Percentiles rank a stretch among this genome's conserved stretches.
phyloP scores from a whole-genome alignment of 2,797 vertebrate genomes.

The Masticophis lateralis region DNA sequence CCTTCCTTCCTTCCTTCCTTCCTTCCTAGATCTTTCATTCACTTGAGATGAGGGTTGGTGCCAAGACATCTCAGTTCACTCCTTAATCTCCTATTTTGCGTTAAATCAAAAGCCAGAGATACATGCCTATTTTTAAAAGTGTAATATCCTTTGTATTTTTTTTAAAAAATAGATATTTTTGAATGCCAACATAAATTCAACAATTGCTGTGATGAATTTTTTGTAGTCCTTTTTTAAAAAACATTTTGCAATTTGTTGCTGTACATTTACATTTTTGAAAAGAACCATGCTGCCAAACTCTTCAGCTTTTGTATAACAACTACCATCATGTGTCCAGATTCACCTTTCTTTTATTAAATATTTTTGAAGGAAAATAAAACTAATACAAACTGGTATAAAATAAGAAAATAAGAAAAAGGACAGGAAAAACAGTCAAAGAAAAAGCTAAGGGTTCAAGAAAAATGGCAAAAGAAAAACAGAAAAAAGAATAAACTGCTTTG shows the following conservation, averaged over 20 bases:
- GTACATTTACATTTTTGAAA: not conserved
- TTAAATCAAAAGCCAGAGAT: not conserved
- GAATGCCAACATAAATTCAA: not conserved
- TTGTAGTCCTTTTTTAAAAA: not conserved
- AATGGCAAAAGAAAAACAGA: not conserved
- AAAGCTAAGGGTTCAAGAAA: not conserved
- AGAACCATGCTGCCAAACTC: not conserved
- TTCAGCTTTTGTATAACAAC: not conserved
- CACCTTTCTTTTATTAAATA: not conserved
- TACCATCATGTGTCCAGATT: not conserved
- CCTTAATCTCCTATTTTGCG: not conserved
- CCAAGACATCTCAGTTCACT: not conserved
- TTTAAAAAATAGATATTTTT: not conserved
- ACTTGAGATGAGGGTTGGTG: not conserved
- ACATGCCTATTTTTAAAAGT: not conserved
- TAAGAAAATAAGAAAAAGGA: not conserved
- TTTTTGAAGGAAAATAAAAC: not conserved
- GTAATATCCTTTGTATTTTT: not conserved
- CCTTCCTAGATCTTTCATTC: too few relatives aligned
- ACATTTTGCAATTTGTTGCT: not conserved
- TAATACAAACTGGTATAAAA: not conserved
- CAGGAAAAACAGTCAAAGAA: not conserved
- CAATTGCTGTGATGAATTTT: not conserved
- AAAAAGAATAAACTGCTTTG: not conserved
- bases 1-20: too few relatives aligned